Evolutionary conservation across 2,113 vertebrate species (phyloP), one percentile per base, ranked within the genome.

Genomic region (Callipepla squamata): DNA sequence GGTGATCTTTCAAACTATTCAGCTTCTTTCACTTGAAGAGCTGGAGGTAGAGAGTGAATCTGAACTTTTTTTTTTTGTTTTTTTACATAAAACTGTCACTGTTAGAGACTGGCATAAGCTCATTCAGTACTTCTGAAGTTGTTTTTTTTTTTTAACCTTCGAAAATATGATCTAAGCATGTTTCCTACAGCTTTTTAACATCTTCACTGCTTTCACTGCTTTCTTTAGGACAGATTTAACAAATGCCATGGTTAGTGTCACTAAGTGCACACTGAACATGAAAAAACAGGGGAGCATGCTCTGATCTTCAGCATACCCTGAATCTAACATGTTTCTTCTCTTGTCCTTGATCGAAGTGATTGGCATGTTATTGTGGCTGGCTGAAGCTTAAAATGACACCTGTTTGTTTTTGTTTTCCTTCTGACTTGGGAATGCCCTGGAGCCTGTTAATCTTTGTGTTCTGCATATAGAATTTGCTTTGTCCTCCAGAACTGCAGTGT

Each of bases 381-480:
- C 69, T 5, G 1, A 53, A 57, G 36, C 44, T 93, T 84, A 78
- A 78, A 88, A 50, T 73, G 44, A 13, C 66, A 83, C 74, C 38
- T 51, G 32, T 79, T 68, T 81, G 14, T 93, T 91, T 85, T 32
- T 82, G 15, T 93, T 91, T 85, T 77, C 80, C 42, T 74, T 67
- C 2, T 82, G 21, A 86, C 57, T 75, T 90, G 44, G 48, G 23
- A 50, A 18, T 17, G 5, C 22, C 77, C 51, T 77, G 25, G 3
- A 13, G 69, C 28, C 34, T 13, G 1, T 80, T 90, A 79, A 62
- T 89, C 40, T 75, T 4, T 0, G 5, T 58, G 38, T 76, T 93
- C 74, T 79, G 65, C 74, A 76, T 68, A 86, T 22, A 75, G 77
- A 72, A 68, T 83, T 32, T 1, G 1, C 80, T 91, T 90, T 79